Evolutionary conservation across 2,797 vertebrate genomes (phyloP).

Genomic region (Pseudochirops corinnae): DNA sequence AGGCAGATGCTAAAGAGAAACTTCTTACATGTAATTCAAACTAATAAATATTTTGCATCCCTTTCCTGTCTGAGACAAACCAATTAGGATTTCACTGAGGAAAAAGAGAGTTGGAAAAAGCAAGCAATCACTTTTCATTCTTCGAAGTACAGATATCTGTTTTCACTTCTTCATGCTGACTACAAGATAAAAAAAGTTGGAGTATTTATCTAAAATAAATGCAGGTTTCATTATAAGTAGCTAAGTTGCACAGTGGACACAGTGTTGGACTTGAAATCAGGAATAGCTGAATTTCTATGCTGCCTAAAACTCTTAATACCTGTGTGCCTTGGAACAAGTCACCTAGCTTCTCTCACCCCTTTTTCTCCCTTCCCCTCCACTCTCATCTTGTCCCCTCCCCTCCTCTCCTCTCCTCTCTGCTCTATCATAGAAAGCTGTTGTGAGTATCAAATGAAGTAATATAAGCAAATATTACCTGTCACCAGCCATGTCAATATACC

Average conservation of each 20-base stretch:
- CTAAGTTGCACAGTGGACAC: not conserved
- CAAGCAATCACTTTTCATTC: conserved; percentile 4
- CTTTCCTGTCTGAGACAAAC: not conserved
- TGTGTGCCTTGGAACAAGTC: not conserved
- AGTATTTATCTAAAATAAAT: not conserved
- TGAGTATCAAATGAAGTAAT: not conserved
- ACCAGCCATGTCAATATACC: not conserved
- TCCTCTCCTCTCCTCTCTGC: no score
- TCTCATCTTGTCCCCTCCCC: no score
- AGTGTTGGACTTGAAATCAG: not conserved
- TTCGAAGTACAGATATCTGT: not conserved
- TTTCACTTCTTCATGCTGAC: not conserved
- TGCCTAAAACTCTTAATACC: not conserved
- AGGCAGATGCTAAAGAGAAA: conserved; percentile 11
- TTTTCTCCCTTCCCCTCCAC: not conserved
- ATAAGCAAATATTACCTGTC: not conserved
- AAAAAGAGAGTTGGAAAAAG: conserved; percentile 34
- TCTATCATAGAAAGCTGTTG: not conserved
- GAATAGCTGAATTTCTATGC: not conserved
- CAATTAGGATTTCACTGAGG: not conserved
- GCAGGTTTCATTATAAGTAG: not conserved
- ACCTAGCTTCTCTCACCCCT: not conserved
- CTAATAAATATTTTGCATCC: conserved; percentile 7
- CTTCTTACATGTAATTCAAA: not conserved
- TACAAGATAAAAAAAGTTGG: not conserved